phyloP scores from a whole-genome alignment of 2,113 vertebrate genomes.

The Apus apus region DNA sequence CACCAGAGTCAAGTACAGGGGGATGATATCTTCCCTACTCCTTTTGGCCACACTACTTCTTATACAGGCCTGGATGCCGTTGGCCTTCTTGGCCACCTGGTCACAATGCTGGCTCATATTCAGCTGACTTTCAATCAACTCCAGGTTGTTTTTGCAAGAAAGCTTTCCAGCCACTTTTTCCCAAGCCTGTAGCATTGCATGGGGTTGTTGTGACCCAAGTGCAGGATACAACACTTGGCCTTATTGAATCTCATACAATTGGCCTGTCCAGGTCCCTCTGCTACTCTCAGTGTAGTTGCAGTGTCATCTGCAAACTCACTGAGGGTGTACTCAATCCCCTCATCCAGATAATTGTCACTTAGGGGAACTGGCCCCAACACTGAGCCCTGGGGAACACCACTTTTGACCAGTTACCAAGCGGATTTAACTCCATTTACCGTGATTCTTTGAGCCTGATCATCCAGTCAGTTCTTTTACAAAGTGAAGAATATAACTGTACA shows the following conservation, averaged over 20 bases:
- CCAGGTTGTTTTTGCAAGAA: too few relatives aligned
- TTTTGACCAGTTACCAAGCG: background rate
- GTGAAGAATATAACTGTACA: fast-evolving
- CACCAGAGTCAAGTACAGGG: fast-evolving
- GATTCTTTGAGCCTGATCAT: fast-evolving
- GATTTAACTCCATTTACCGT: background rate
- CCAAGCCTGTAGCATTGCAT: fast-evolving
- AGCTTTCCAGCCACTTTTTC: background rate
- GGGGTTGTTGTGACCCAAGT: background rate
- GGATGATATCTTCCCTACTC: fast-evolving
- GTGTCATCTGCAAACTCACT: fast-evolving
- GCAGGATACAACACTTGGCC: background rate
- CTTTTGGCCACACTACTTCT: background rate
- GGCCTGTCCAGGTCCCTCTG: too few relatives aligned
- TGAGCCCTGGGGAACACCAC: background rate
- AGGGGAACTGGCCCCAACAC: too few relatives aligned
- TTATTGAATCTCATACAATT: background rate
- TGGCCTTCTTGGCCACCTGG: background rate
- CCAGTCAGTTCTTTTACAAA: background rate
- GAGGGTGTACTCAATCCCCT: too few relatives aligned
- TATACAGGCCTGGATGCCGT: background rate
- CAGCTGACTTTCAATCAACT: fast-evolving
- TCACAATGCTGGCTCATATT: too few relatives aligned
- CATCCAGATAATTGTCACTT: too few relatives aligned
- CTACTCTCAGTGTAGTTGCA: too few relatives aligned